Percentiles rank a stretch among this genome's conserved stretches.
phyloP scores from a whole-genome alignment of 2,797 vertebrate genomes.

The Odontamblyopus rebecca region DNA sequence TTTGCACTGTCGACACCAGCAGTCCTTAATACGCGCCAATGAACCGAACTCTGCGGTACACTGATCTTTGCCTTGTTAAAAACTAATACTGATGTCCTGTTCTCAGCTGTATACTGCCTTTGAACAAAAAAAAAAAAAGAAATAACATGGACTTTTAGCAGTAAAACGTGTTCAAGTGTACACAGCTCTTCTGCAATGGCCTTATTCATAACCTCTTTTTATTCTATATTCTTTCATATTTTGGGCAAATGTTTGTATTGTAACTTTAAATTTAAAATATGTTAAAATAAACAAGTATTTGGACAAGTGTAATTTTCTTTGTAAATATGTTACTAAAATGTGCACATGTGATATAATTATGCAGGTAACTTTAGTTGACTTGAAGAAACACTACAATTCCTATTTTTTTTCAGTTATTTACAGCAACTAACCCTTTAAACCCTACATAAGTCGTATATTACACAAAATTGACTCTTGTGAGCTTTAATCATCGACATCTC shows the following conservation, averaged over 20 bases:
- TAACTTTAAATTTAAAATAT: slow-evolving; percentile 50
- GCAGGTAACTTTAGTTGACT: too few species aligned
- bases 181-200: slow-evolving; percentile 50
- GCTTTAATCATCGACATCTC: too few species aligned
- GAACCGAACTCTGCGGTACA: not conserved
- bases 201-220: slow-evolving; percentile 50
- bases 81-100: too few species aligned
- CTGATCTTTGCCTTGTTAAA: slow-evolving; percentile 3
- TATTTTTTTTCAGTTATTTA: too few species aligned
- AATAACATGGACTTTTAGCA: not conserved
- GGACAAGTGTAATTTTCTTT: slow-evolving; percentile 15
- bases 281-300: slow-evolving; percentile 55
- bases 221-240: slow-evolving; percentile 43
- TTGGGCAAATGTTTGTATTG: slow-evolving; percentile 61
- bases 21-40: not conserved
- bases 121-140: slow-evolving; percentile 4
- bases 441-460: too few species aligned
- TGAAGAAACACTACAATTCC: too few species aligned
- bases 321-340: too few species aligned
- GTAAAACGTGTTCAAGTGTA: not conserved
- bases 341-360: too few species aligned
- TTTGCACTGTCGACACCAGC: slow-evolving; percentile 5
- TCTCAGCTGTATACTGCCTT: slow-evolving; percentile 5
- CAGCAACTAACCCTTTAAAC: too few species aligned
- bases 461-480: too few species aligned